Evolutionary conservation across 35 echinoderm and acorn worm genomes (phyloP).

Genomic region (Ophiothrix spiculata): DNA sequence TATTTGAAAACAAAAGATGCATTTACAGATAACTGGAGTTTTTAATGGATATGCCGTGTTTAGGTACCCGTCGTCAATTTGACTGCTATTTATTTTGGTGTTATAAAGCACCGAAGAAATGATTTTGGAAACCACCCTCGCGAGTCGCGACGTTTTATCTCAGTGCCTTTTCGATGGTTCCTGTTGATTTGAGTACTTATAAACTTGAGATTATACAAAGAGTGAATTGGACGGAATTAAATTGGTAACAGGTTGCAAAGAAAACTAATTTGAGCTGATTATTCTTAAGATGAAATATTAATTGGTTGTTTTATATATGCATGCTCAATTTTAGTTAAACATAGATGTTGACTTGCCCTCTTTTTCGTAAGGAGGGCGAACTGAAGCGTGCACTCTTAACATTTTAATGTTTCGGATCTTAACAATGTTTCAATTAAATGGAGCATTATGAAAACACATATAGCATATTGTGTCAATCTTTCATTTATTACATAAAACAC

Average conservation of each 20-base stretch:
- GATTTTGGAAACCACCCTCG: too few relatives aligned
- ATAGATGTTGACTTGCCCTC: not conserved
- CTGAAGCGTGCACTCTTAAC: not conserved
- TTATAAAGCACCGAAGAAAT: too few relatives aligned
- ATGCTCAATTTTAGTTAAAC: not conserved
- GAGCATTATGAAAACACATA: not conserved
- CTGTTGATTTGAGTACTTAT: too few relatives aligned
- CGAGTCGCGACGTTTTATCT: too few relatives aligned
- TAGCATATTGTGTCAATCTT: not conserved
- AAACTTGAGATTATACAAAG: too few relatives aligned
- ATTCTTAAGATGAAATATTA: not conserved
- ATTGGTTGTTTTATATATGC: not conserved
- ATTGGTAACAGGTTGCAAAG: too few relatives aligned
- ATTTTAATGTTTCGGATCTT: not conserved
- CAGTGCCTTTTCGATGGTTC: too few relatives aligned
- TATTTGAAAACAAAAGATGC: not conserved
- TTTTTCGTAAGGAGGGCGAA: not conserved
- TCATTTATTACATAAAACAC: too few relatives aligned
- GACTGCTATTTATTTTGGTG: too few relatives aligned
- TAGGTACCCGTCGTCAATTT: too few relatives aligned
- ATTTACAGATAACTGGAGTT: not conserved
- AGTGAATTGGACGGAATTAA: too few relatives aligned
- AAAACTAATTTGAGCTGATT: not conserved
- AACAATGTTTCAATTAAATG: not conserved
- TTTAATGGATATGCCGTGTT: too few relatives aligned